These are phyloP conservation scores for Lasioglossum vierecki DNA, from an alignment of 2,888 invertebrate genomes.

Conservation along the genomic window DNA sequence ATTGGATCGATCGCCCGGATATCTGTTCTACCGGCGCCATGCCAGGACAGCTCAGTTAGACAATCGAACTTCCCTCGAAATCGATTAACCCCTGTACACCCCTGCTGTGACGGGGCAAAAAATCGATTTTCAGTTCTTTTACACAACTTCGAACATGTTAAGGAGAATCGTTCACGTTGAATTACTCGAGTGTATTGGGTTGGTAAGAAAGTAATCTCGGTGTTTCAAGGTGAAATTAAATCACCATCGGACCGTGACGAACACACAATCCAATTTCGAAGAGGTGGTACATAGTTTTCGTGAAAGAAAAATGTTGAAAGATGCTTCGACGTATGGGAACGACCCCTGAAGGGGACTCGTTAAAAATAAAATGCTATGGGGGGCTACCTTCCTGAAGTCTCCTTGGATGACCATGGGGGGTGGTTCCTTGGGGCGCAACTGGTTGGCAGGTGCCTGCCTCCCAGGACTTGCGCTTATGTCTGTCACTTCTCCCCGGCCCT, in stretches of 20 bases:
- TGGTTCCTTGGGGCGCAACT: conserved; percentile 87
- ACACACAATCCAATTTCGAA: neutral
- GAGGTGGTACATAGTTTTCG: neutral
- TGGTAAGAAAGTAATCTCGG: no score
- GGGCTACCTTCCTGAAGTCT: conserved; percentile 93
- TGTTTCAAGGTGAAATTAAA: no score
- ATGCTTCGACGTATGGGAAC: neutral
- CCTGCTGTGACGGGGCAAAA: neutral
- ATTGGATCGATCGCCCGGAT: neutral
- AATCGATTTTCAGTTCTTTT: conserved; percentile 1
- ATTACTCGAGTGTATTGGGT: no score
- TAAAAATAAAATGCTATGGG: neutral
- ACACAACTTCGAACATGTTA: neutral
- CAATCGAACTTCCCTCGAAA: conserved; percentile 6
- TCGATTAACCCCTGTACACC: neutral
- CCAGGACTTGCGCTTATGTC: conserved; percentile 95
- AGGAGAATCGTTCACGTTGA: neutral
- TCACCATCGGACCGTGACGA: neutral
- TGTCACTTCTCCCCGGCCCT: conserved; percentile 96
- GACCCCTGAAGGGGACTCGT: neutral
- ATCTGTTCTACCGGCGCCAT: neutral
- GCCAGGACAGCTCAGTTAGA: neutral
- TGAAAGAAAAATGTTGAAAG: neutral
- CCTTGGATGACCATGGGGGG: conserved; percentile 94
- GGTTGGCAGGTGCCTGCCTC: conserved; percentile 88